A percentile compares a stretch with the other conserved stretches of the same genome.
Conservation (phyloP, 2,888 invertebrate genomes). For the Drosophila putrida region DNA sequence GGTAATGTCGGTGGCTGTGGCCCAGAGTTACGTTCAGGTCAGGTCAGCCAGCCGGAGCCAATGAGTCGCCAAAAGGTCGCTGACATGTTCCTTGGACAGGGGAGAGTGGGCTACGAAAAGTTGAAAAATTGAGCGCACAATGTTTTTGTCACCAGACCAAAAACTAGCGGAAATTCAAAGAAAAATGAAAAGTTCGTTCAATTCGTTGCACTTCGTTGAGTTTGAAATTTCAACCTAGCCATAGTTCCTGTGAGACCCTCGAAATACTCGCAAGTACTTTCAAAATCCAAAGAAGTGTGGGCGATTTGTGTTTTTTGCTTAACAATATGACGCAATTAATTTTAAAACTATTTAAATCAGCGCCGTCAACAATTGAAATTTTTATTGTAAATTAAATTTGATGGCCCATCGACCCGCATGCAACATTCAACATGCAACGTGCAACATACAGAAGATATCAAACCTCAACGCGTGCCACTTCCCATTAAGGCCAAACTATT, state of each 20-base stretch:
- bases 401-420: slow-evolving; percentile 53
- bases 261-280: not conserved
- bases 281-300: slow-evolving; percentile 57
- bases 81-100: slow-evolving; percentile 25
- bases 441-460: slow-evolving; percentile 11
- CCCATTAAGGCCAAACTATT: slow-evolving; percentile 45
- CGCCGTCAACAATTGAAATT: slow-evolving; percentile 62
- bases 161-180: slow-evolving; percentile 62
- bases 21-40: slow-evolving; percentile 50
- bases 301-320: slow-evolving; percentile 55
- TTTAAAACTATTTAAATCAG: slow-evolving; percentile 77
- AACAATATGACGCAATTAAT: slow-evolving; percentile 61
- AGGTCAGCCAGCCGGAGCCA: slow-evolving; percentile 71
- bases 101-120: slow-evolving; percentile 33
- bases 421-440: slow-evolving; percentile 17
- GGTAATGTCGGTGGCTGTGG: slow-evolving; percentile 25
- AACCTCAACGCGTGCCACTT: slow-evolving; percentile 56
- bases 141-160: slow-evolving; percentile 73
- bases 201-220: slow-evolving; percentile 79
- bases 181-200: slow-evolving; percentile 62
- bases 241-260: slow-evolving; percentile 11
- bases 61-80: slow-evolving; percentile 58
- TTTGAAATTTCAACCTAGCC: slow-evolving; percentile 23
- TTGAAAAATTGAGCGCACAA: slow-evolving; percentile 79
- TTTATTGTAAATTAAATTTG: slow-evolving; percentile 66